Percentiles rank a stretch among this genome's conserved stretches.
Conservation (phyloP, 1,140 invertebrate genomes). For the Drosophila kikkawai region DNA sequence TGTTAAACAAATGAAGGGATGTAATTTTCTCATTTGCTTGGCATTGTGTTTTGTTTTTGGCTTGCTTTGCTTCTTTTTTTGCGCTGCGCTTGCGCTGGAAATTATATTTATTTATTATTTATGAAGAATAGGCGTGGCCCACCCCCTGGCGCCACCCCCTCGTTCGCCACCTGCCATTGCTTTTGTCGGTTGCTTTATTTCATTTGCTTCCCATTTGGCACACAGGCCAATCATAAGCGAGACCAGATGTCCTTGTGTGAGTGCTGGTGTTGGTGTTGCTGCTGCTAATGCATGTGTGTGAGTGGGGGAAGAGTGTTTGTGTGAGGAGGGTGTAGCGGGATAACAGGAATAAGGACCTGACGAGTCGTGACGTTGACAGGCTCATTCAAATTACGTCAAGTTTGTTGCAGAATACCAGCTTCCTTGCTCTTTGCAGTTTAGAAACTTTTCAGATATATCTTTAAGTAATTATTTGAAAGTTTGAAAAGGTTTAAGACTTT, state of each 20-base stretch:
- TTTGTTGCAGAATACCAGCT: constrained; percentile 46
- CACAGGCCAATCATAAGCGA: constrained; percentile 83
- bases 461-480: background rate
- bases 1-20: constrained; percentile 85
- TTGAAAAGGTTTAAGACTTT: background rate
- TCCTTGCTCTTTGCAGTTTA: constrained; percentile 12
- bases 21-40: constrained; percentile 85
- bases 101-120: constrained; percentile 83
- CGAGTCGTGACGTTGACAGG: constrained; percentile 57
- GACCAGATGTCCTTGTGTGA: constrained; percentile 56
- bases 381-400: constrained; percentile 79
- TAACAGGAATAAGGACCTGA: constrained; percentile 29
- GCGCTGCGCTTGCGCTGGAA: constrained; percentile 78
- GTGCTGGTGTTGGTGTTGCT: constrained; percentile 21
- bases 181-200: constrained; percentile 70
- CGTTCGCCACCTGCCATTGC: constrained; percentile 28
- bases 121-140: constrained; percentile 77
- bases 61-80: constrained; percentile 56
- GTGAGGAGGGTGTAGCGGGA: constrained; percentile 59
- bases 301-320: constrained; percentile 12
- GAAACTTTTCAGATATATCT: background rate
- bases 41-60: constrained; percentile 74
- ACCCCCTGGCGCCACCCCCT: constrained; percentile 7
- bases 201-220: constrained; percentile 76
- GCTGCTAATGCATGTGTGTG: constrained; percentile 8